Evolutionary conservation across 2,797 vertebrate genomes (phyloP), one percentile per base, ranked within the genome.

Genomic region (Anguilla anguilla): DNA sequence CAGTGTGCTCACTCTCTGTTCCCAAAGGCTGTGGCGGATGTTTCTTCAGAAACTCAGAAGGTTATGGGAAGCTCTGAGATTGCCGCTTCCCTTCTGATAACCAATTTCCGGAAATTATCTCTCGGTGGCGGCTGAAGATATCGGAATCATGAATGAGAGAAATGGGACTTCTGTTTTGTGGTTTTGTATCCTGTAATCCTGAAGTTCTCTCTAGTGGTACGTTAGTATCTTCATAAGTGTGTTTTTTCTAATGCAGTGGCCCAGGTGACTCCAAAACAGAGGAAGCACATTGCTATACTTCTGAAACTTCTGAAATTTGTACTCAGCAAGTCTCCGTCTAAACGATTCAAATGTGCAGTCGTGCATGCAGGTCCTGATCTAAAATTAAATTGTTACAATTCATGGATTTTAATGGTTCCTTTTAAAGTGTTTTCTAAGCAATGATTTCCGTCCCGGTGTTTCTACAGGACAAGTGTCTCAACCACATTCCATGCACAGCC

Each of bases 41-140:
- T 87, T 89, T 64, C 59, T 89, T 89, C 59, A 28, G 91, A 93
- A 3, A 49, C 88, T 79, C 49, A 87, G 94, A 96, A 95, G 93
- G 95, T 95, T 96, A 94, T 95, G 93, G 95, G 95, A 95, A 95
- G 92, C 93, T 91, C 81, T 92, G 88, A 89, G 94, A 94, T 94
- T 93, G 81, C 85, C 87, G 88, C 90, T 91, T 86, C 85, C 79
- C 88, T 46, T 15, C 89, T 93, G 95, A 97, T 96, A 95, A 92
- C 84, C 19, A 74, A 91, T 92, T 84, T 92, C 91, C 90, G 88
- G 90, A 87, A 91, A 92, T 95, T 95, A 95, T 94, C 93, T 90
- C 53, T 17, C 83, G 95, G 95, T 95, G 96, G 94, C 95, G 95
- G 92, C 95, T 95, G 94, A 95, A 93, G 89, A 53, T 17, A 81